A percentile compares a stretch with the other conserved stretches of the same genome.
Conservation (phyloP, 92 coral and sea anemone species). For the Paramuricea clavata region DNA sequence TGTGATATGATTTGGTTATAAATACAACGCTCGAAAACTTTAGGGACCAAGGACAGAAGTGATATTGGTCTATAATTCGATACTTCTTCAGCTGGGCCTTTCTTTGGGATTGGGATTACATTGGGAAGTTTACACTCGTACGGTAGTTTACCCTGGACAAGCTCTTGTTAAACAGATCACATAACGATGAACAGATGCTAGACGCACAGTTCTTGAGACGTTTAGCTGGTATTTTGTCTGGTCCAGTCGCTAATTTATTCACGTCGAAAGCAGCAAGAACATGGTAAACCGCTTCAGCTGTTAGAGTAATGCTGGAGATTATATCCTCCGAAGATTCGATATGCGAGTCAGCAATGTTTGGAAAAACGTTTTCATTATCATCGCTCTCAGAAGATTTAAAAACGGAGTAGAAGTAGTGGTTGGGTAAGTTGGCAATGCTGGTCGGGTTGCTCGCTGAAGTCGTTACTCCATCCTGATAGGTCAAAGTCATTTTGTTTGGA, state of each 20-base stretch:
- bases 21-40: constrained; percentile 42
- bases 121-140: constrained; percentile 28
- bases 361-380: background rate
- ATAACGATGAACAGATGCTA: too few species aligned
- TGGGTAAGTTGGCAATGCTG: background rate
- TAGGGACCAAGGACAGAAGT: constrained; percentile 44
- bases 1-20: constrained; percentile 40
- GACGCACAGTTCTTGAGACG: too few species aligned
- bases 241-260: too few species aligned
- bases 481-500: too few species aligned
- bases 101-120: constrained; percentile 41
- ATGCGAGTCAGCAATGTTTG: constrained; percentile 4
- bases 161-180: background rate
- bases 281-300: background rate
- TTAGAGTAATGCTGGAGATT: background rate
- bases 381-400: constrained; percentile 31
- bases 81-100: constrained; percentile 9
- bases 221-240: too few species aligned
- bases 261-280: too few species aligned
- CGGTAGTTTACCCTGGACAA: constrained; percentile 15
- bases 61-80: constrained; percentile 54
- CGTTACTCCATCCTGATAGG: too few species aligned
- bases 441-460: too few species aligned
- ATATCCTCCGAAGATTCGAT: background rate
- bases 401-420: constrained; percentile 23